Conservation (phyloP, 1,140 invertebrate genomes). For the Plutomurus gul region DNA sequence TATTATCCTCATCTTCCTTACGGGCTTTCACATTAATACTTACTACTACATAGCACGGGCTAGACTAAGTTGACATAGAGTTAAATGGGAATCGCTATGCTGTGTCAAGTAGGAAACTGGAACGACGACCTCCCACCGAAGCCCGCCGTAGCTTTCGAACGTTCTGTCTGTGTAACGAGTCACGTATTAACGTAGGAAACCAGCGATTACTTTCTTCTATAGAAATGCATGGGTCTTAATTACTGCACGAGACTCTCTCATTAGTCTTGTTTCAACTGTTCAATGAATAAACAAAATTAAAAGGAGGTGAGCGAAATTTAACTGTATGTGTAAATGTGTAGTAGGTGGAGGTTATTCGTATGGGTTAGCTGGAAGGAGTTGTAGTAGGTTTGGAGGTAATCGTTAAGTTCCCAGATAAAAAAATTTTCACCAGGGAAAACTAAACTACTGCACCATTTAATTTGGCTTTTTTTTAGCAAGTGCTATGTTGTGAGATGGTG, state of each 20-base stretch:
- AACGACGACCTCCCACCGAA: constrained; percentile 9
- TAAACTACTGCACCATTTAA: no score
- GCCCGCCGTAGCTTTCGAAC: background rate
- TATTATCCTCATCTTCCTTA: background rate
- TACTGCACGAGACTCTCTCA: background rate
- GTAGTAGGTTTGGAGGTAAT: no score
- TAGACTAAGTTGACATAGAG: constrained; percentile 6
- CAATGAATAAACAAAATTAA: background rate
- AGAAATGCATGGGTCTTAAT: background rate
- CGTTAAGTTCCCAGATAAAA: no score
- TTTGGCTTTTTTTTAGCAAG: no score
- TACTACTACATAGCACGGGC: no score
- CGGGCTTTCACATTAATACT: background rate
- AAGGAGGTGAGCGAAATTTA: background rate
- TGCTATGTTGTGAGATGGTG: no score
- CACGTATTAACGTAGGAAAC: background rate
- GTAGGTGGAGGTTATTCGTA: no score
- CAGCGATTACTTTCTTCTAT: background rate
- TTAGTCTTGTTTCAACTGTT: background rate
- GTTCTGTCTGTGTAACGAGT: background rate
- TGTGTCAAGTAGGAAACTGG: constrained; percentile 5
- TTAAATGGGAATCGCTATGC: background rate
- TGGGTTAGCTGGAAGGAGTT: no score
- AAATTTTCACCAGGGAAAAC: no score
- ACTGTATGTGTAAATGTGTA: no score